A percentile compares a stretch with the other conserved stretches of the same genome.
phyloP scores from a whole-genome alignment of 1,140 invertebrate species.

The Drosophila guanche region DNA sequence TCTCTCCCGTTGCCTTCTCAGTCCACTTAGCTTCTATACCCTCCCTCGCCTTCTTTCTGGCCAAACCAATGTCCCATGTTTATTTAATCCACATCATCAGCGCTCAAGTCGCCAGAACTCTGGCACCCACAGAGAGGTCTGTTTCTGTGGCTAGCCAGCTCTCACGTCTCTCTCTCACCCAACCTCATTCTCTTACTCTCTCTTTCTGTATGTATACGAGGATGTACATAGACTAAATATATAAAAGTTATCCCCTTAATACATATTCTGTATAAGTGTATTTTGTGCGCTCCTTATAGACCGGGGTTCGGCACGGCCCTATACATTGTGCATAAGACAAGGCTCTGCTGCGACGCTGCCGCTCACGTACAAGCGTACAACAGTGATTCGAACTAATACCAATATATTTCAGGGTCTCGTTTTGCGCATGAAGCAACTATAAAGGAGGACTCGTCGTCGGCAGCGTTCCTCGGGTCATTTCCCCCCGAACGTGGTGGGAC shows the following conservation, averaged over 20 bases:
- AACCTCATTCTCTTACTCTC: constrained; percentile 12
- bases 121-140: constrained; percentile 10
- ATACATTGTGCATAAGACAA: too few species aligned
- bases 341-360: too few species aligned
- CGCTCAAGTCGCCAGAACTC: constrained; percentile 46
- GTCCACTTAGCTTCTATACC: background rate
- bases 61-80: constrained; percentile 77
- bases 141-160: constrained; percentile 37
- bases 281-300: constrained; percentile 10
- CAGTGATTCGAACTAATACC: too few species aligned
- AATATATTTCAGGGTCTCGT: too few species aligned
- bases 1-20: background rate
- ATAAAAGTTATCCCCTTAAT: background rate
- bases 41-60: background rate
- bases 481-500: too few species aligned
- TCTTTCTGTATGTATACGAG: background rate
- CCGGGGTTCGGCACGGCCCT: background rate
- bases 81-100: constrained; percentile 82
- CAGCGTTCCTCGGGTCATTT: too few species aligned
- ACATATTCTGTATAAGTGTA: background rate
- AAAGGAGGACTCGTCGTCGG: too few species aligned
- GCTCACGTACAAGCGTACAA: too few species aligned
- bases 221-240: background rate
- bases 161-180: constrained; percentile 50
- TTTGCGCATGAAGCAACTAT: too few species aligned